Conservation (phyloP, 2,113 vertebrate species). For the Nansenia antarctica region DNA sequence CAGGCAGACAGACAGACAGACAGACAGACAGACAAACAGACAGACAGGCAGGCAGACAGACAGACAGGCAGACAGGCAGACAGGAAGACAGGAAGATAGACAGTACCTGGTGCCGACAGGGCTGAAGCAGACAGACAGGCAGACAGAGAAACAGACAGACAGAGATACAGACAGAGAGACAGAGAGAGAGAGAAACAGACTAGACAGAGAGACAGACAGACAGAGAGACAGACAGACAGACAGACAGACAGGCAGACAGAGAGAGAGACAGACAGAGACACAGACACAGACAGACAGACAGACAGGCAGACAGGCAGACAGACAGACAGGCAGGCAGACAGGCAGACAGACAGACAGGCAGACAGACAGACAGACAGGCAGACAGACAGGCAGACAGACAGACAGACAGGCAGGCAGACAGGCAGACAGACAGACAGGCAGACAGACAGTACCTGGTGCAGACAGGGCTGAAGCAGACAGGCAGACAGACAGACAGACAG, state of each 20-base stretch:
- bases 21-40: too few species aligned
- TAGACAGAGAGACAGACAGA: slow-evolving; percentile 10
- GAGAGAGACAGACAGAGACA: not conserved
- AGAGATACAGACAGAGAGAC: too few species aligned
- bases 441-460: slow-evolving; percentile 38
- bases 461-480: slow-evolving; percentile 80
- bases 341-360: slow-evolving; percentile 80
- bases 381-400: not conserved
- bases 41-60: too few species aligned
- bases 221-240: slow-evolving; percentile 20
- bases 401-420: slow-evolving; percentile 35
- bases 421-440: slow-evolving; percentile 77
- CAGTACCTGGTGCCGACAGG: too few species aligned
- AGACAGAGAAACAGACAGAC: too few species aligned
- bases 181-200: too few species aligned
- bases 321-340: not conserved
- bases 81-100: too few species aligned
- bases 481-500: too few species aligned
- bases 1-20: too few species aligned
- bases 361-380: too few species aligned
- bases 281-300: not conserved
- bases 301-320: not conserved
- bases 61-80: too few species aligned
- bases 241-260: not conserved
- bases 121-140: too few species aligned